These are phyloP conservation scores for Ophioninae sp. DNA, from an alignment of 2,888 invertebrate species.

Conservation along the genomic window DNA sequence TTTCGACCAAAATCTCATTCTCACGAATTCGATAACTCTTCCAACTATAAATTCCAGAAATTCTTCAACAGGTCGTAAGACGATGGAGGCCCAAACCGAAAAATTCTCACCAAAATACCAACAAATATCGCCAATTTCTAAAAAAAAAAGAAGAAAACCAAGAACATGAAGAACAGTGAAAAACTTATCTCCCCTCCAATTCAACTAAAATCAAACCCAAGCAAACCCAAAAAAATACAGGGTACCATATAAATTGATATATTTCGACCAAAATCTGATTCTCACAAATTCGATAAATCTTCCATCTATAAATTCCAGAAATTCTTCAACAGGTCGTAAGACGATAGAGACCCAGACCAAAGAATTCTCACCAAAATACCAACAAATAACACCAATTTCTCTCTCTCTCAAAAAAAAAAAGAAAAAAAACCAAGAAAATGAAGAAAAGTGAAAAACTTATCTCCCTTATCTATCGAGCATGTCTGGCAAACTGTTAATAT, in stretches of 20 bases:
- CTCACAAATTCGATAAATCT: neutral
- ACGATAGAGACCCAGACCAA: neutral
- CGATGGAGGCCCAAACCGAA: neutral
- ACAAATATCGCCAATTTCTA: neutral
- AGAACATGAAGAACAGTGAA: neutral
- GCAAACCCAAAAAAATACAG: too few species aligned
- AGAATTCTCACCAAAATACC: neutral
- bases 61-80: neutral
- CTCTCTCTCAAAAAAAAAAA: neutral
- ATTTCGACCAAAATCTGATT: neutral
- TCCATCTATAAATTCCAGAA: neutral
- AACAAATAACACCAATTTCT: slow-evolving; percentile 1
- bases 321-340: neutral
- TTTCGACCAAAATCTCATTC: neutral
- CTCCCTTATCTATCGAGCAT: slow-evolving; percentile 32
- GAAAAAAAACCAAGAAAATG: neutral
- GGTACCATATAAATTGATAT: neutral
- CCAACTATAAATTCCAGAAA: neutral
- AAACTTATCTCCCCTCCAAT: slow-evolving; percentile 27
- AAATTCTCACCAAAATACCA: neutral
- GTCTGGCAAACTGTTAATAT: slow-evolving; percentile 32
- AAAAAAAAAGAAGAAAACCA: too few species aligned
- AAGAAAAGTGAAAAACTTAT: slow-evolving; percentile 16
- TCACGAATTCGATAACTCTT: neutral
- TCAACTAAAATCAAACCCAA: too few species aligned